Evolutionary conservation across 2,113 vertebrate genomes (phyloP).

Genomic region (Pseudolaguvia tuberculata): DNA sequence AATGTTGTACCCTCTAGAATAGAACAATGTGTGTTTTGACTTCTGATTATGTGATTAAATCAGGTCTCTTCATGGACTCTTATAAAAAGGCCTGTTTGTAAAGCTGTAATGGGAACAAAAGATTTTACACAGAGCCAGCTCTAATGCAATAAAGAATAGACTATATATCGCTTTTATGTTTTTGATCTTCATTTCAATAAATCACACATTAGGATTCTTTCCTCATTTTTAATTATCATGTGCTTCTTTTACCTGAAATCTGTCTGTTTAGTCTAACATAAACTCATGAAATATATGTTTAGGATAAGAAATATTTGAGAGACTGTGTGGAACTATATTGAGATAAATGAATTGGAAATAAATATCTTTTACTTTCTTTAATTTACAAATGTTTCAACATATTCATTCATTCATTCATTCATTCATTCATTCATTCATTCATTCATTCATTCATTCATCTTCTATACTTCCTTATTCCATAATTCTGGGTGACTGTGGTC

Average conservation of each 20-base stretch:
- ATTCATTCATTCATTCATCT: too few relatives aligned
- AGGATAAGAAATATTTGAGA: not conserved
- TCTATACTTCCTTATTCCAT: too few relatives aligned
- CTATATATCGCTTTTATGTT: too few relatives aligned
- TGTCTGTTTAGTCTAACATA: not conserved
- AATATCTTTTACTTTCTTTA: too few relatives aligned
- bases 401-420: too few relatives aligned
- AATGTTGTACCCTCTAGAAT: slow-evolving; percentile 7
- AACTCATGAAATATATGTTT: not conserved
- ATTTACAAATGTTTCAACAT: too few relatives aligned
- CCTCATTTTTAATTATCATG: too few relatives aligned
- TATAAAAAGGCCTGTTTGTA: slow-evolving; percentile 13
- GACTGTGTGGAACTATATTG: too few relatives aligned
- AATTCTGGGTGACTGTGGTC: too few relatives aligned
- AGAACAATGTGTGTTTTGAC: slow-evolving; percentile 8
- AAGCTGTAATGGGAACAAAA: slow-evolving; percentile 5
- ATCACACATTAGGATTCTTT: not conserved
- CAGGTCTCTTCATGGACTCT: not conserved
- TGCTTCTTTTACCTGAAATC: not conserved
- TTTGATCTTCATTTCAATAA: not conserved
- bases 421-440: too few relatives aligned
- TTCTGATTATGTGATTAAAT: slow-evolving; percentile 25
- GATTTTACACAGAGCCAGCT: not conserved
- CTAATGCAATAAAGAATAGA: too few relatives aligned
- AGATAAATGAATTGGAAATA: too few relatives aligned